Conservation (phyloP, 2,797 vertebrate species). For the Arrhamphus sclerolepis region DNA sequence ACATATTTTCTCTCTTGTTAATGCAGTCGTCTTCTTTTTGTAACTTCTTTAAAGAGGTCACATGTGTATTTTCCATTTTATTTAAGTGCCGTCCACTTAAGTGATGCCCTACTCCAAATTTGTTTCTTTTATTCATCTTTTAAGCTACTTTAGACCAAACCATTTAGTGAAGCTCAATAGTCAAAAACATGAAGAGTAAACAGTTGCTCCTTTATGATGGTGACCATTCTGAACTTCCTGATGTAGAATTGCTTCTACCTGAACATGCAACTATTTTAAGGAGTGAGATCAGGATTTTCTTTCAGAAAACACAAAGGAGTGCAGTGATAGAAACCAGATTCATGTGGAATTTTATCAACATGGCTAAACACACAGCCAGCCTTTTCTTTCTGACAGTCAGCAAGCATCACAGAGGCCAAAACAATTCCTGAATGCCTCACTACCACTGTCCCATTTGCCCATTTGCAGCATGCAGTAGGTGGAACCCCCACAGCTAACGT, state of each 20-base stretch:
- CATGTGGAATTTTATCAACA: not conserved
- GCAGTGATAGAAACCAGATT: too few relatives aligned
- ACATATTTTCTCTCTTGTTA: not conserved
- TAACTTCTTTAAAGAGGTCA: not conserved
- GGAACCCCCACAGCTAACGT: conserved; percentile 49
- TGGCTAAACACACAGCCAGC: not conserved
- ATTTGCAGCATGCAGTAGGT: conserved; percentile 29
- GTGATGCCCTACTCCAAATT: conserved; percentile 1
- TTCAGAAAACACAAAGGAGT: too few relatives aligned
- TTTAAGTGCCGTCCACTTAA: not conserved
- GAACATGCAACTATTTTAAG: not conserved
- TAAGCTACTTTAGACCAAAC: not conserved
- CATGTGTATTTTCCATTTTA: not conserved
- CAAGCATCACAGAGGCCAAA: conserved; percentile 12
- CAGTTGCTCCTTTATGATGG: too few relatives aligned
- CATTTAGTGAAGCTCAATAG: too few relatives aligned
- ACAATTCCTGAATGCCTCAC: conserved; percentile 1
- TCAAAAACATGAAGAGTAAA: too few relatives aligned
- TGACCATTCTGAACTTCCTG: conserved; percentile 18
- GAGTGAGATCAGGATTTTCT: too few relatives aligned
- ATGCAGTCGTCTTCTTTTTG: not conserved
- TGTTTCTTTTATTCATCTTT: conserved; percentile 14
- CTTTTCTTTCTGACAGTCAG: conserved; percentile 2
- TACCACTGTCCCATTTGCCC: conserved; percentile 4
- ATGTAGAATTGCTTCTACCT: conserved; percentile 43